These are phyloP conservation scores for Pentamera pediparva DNA, from an alignment of 53 echinoderm and acorn worm species.

Conservation along the genomic window DNA sequence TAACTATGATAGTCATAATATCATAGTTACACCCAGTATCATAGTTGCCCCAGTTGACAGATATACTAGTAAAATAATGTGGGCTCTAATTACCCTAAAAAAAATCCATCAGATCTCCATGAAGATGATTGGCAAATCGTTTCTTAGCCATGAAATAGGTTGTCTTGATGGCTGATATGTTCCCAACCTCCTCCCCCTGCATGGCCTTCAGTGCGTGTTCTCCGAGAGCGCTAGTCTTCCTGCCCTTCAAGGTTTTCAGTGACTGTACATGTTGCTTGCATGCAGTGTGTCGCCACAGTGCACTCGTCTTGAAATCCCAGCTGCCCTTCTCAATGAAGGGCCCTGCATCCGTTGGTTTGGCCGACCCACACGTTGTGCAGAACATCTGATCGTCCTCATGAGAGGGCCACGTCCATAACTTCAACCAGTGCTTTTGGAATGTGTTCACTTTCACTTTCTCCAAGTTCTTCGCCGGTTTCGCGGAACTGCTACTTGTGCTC, in stretches of 20 bases:
- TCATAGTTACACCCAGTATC: too few species aligned
- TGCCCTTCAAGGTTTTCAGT: neutral
- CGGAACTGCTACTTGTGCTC: neutral
- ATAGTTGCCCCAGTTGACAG: too few species aligned
- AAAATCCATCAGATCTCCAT: neutral
- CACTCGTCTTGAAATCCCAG: neutral
- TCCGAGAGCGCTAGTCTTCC: neutral
- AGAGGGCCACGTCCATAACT: neutral
- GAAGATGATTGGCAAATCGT: neutral
- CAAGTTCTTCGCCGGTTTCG: neutral
- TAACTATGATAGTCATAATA: too few species aligned
- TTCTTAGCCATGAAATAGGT: neutral
- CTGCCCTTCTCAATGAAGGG: neutral
- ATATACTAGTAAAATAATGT: too few species aligned
- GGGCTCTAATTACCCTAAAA: neutral
- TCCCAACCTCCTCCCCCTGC: neutral
- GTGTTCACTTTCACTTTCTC: neutral
- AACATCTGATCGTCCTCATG: neutral
- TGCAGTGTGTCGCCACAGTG: neutral
- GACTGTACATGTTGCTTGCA: neutral
- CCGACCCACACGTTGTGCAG: neutral
- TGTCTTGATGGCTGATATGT: neutral
- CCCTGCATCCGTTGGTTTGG: neutral
- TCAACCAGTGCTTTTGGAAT: neutral
- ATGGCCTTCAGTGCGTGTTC: neutral